These are phyloP conservation scores for Heteromormyrus szaboi DNA, from an alignment of 2,797 vertebrate species.

Conservation along the genomic window DNA sequence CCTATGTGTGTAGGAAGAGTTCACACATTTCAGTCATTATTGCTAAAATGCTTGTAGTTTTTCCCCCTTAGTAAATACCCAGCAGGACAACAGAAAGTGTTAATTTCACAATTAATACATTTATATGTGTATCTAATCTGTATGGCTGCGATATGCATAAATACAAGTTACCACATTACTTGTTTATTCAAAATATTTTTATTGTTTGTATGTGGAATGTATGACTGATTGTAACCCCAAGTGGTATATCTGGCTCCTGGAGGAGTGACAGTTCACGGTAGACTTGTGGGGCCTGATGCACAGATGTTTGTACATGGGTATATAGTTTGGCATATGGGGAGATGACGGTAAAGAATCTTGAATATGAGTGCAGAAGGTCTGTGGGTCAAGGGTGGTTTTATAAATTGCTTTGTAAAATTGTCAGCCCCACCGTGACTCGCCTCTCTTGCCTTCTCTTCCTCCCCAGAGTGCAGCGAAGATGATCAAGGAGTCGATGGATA, in stretches of 20 bases:
- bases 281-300: neutral
- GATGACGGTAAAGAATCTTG: neutral
- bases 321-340: neutral
- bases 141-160: neutral
- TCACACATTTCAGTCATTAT: neutral
- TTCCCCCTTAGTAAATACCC: neutral
- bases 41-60: neutral
- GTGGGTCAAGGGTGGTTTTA: neutral
- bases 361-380: neutral
- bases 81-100: neutral
- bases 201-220: neutral
- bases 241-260: neutral
- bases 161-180: neutral
- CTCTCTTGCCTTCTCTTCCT: neutral
- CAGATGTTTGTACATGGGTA: neutral
- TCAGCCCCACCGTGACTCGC: neutral
- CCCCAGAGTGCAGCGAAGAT: conserved; percentile 81
- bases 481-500: conserved; percentile 99
- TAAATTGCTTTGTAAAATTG: neutral
- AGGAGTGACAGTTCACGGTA: neutral
- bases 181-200: neutral
- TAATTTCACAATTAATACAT: neutral
- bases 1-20: neutral
- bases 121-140: neutral
- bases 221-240: neutral